Base-by-base conservation (phyloP, 2,113 vertebrate genomes). In the Actenoides lindsayi region DNA sequence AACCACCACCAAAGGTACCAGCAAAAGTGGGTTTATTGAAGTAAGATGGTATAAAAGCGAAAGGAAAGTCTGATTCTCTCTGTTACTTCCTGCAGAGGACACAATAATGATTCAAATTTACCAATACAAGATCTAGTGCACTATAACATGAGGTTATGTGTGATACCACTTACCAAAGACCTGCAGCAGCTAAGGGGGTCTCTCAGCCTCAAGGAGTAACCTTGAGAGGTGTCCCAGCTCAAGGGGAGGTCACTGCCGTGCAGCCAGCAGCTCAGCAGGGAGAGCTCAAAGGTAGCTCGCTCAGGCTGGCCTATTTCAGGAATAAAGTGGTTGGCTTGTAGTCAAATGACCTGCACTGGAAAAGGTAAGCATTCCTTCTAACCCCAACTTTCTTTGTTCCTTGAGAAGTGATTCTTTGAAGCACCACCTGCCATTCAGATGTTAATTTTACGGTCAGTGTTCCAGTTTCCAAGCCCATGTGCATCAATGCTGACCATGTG, bases 341-440 rank as follows among this genome's bases (percentile, higher is more conserved):
- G 15, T 59, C 67, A 75, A 5, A 75, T 48, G 57, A 41, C 75
- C 31, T 44, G 33, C 1, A 1, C 19, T 57, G 56, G 16, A 71
- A 37, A 73, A 90, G 62, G 79, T 71, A 67, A 44, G 30, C 23
- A 3, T 51, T 62, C 24, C 19, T 44, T 57, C 41, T 65, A 57
- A 56, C 23, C 59, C 48, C 60, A 42, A 5, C 16, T 80, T 86
- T 10, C 54, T 90, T 90, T 92, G 56, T 75, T 94, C 37, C 46
- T 67, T 82, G 83, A 37, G 37, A 37, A 37, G 74, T 62, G 41
- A 82, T 46, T 78, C 53, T 80, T 94, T 42, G 57, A 93, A 94
- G n/a, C 91, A 37, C 31, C 5, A 41, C 20, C 4, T 19, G n/a
- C 62, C 57, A 54, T 83, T 88, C 41, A 62, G 28, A 23, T 53